phyloP scores from a whole-genome alignment of 2,888 invertebrate genomes.

The Adelphocoris suturalis region DNA sequence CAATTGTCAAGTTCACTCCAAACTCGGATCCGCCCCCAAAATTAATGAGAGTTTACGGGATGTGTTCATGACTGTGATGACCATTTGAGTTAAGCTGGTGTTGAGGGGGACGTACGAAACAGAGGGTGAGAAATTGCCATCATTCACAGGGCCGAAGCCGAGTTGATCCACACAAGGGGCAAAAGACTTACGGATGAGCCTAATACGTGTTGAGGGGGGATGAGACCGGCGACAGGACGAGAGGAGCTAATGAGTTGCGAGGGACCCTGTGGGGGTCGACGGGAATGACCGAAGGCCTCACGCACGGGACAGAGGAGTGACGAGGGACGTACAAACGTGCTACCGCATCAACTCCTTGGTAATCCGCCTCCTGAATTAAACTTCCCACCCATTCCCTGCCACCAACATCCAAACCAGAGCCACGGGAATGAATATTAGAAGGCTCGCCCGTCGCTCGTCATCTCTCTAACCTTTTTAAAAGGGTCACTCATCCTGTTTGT shows the following conservation, averaged over 20 bases:
- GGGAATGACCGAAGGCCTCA: background rate
- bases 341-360: slow-evolving; percentile 10
- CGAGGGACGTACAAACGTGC: background rate
- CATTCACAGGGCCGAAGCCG: background rate
- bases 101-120: background rate
- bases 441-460: background rate
- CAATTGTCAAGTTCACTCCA: no score
- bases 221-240: background rate
- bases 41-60: no score
- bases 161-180: slow-evolving; percentile 25
- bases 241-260: slow-evolving; percentile 9
- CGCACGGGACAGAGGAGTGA: background rate
- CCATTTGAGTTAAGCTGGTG: no score
- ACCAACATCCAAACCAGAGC: background rate
- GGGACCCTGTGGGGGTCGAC: background rate
- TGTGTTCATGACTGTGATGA: no score
- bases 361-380: slow-evolving; percentile 9
- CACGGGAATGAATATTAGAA: background rate
- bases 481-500: slow-evolving; percentile 54
- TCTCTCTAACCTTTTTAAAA: slow-evolving; percentile 47
- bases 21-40: no score
- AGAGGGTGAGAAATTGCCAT: background rate
- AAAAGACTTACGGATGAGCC: background rate
- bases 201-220: slow-evolving; percentile 3
- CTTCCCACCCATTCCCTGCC: background rate